A percentile compares a stretch with the other conserved stretches of the same genome.
phyloP scores from a whole-genome alignment of 2,113 vertebrate species.

The Tragelaphus imberbis region DNA sequence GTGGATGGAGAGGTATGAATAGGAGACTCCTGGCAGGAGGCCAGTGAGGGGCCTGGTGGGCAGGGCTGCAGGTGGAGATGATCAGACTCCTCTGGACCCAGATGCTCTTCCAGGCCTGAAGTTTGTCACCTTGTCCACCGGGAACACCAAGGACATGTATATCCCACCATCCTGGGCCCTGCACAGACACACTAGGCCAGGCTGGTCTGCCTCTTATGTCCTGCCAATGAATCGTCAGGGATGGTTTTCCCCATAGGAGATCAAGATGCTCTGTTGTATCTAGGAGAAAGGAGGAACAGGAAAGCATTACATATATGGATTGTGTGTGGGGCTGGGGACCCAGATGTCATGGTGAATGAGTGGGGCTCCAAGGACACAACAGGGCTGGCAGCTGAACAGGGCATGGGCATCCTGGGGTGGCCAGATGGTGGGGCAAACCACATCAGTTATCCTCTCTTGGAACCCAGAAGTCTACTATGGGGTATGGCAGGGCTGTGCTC shows the following conservation, averaged over 20 bases:
- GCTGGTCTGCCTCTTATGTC: not conserved
- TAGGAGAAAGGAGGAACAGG: not conserved
- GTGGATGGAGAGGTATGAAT: too few species aligned
- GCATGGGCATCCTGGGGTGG: not conserved
- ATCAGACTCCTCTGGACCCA: not conserved
- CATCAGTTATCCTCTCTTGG: not conserved
- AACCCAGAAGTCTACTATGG: not conserved
- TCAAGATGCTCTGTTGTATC: not conserved
- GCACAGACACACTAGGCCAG: not conserved
- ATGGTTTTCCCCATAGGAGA: not conserved
- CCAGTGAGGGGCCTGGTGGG: not conserved
- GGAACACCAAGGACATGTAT: not conserved
- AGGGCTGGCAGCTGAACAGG: not conserved
- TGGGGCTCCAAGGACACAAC: fast-evolving
- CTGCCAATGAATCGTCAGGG: not conserved
- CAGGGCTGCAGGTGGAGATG: not conserved
- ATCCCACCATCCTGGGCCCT: not conserved
- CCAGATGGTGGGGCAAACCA: not conserved
- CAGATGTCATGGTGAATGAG: not conserved
- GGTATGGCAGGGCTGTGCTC: fast-evolving
- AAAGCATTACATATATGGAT: not conserved
- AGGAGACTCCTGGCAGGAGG: not conserved
- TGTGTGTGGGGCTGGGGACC: not conserved
- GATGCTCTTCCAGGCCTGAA: not conserved
- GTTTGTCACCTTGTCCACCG: not conserved